A percentile compares a stretch with the other conserved stretches of the same genome.
phyloP scores from a whole-genome alignment of 1,140 invertebrate genomes.

The Asobara japonica region DNA sequence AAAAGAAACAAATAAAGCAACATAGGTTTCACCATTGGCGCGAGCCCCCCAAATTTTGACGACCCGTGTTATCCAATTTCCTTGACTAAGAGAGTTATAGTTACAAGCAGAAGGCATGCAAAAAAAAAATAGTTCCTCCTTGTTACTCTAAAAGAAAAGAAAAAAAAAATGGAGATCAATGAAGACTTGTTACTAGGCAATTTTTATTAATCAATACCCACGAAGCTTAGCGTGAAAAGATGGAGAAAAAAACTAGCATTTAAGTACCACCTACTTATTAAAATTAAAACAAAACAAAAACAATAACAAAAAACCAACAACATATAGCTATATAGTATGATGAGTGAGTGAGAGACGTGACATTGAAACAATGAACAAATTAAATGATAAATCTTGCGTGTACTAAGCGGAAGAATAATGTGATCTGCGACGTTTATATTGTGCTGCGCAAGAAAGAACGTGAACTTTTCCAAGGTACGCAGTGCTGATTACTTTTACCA shows the following conservation, averaged over 20 bases:
- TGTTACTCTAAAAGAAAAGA: no score
- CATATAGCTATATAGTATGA: conserved; percentile 32
- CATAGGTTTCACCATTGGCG: no score
- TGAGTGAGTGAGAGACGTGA: conserved; percentile 35
- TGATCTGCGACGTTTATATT: conserved; percentile 67
- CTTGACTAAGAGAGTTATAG: not conserved
- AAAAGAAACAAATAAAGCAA: no score
- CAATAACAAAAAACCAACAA: no score
- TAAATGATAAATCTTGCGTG: conserved; percentile 31
- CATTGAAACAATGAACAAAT: conserved; percentile 10
- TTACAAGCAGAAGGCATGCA: not conserved
- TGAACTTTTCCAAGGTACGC: conserved; percentile 69
- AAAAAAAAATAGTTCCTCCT: conserved; percentile 56
- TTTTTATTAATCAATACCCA: conserved; percentile 61
- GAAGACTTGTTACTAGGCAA: conserved; percentile 60
- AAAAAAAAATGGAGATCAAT: conserved; percentile 47
- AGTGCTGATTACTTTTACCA: conserved; percentile 65
- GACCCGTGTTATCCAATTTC: no score
- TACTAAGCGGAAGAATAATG: conserved; percentile 54
- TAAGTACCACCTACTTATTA: conserved; percentile 39
- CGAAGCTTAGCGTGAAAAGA: conserved; percentile 56
- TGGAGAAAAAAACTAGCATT: conserved; percentile 35
- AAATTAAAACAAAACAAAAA: no score
- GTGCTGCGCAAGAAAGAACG: conserved; percentile 68
- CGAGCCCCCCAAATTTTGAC: no score